Base-by-base conservation (phyloP, 1,140 invertebrate species). In the Rhagoletis zephyria region DNA sequence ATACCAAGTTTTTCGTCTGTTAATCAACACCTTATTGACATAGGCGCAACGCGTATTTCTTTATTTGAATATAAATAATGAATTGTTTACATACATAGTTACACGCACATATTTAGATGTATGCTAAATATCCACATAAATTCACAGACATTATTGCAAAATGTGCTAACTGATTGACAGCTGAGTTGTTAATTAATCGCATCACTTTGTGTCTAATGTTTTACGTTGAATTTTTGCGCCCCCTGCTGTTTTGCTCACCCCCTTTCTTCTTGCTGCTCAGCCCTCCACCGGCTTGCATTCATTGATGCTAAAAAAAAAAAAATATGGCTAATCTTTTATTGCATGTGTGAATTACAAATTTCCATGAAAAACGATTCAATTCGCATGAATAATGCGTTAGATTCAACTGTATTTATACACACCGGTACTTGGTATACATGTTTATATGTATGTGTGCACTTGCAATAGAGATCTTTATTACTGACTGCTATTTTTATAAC, bases 101-200 rank as follows among this genome's bases (percentile, higher is more conserved):
- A 16, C 10, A 63, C 61, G 10, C 16, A 63, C 16, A n/a, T 14
- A 63, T 63, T 7, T 63, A 63, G 16, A 63, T 63, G 61, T n/a
- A 63, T 70, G 40, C 40, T 10, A 81, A 16, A 48, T 30, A 81
- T n/a, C 19, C 74, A 56, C n/a, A 19, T 51, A 81, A 42, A 56
- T 9, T 42, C 12, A 16, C 70, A 16, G 0, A 74, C 16, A 16
- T 51, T 4, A 48, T 74, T 74, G 45, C 70, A 74, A 74, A 74
- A 51, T 81, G 74, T 81, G 74, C 48, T 81, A 81, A 81, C 74
- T 81, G 74, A 81, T 30, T 56, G 74, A 81, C 74, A 81, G 74
- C 14, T 56, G 74, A 81, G 45, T 56, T 81, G 48, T 81, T 81
- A 81, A 81, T 81, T 81, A 81, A 81, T 81, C 45, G 74, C 74